These are phyloP conservation scores for Mustela nigripes DNA, from an alignment of 2,113 vertebrate species.

Conservation along the genomic window DNA sequence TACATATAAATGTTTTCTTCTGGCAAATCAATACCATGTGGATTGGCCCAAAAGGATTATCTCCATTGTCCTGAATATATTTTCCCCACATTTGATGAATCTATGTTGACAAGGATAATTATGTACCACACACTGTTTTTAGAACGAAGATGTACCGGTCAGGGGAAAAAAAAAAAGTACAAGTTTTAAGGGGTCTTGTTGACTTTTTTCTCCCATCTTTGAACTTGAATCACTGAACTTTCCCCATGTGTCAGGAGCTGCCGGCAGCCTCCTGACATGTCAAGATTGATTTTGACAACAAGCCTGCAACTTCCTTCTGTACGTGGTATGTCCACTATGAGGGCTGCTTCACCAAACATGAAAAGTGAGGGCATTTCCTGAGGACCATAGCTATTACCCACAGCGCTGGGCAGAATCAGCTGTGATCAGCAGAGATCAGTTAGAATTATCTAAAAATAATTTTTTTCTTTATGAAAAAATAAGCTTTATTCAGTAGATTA, in stretches of 20 bases:
- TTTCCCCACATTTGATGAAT: slow-evolving; percentile 44
- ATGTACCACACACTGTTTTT: neutral
- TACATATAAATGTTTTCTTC: neutral
- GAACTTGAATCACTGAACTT: slow-evolving; percentile 42
- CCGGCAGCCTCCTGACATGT: neutral
- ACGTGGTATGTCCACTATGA: neutral
- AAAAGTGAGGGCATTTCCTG: neutral
- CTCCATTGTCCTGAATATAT: slow-evolving; percentile 10
- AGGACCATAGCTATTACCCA: neutral
- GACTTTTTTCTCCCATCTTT: neutral
- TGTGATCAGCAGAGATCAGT: neutral
- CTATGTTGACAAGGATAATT: slow-evolving; percentile 59
- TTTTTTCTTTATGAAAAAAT: neutral
- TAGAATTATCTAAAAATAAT: neutral
- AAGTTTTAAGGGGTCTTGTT: neutral
- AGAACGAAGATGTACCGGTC: neutral
- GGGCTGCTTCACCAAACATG: neutral
- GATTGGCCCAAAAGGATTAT: slow-evolving; percentile 29
- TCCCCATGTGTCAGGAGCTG: neutral
- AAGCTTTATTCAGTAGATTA: neutral
- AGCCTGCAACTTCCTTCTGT: neutral
- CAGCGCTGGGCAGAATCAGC: accelerated
- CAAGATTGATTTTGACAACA: slow-evolving; percentile 5
- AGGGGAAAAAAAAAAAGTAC: neutral
- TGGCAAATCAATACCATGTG: slow-evolving; percentile 15